Evolutionary conservation across 2,888 invertebrate genomes (phyloP), one percentile per base, ranked within the genome.

Genomic region (Polia nebulosa): DNA sequence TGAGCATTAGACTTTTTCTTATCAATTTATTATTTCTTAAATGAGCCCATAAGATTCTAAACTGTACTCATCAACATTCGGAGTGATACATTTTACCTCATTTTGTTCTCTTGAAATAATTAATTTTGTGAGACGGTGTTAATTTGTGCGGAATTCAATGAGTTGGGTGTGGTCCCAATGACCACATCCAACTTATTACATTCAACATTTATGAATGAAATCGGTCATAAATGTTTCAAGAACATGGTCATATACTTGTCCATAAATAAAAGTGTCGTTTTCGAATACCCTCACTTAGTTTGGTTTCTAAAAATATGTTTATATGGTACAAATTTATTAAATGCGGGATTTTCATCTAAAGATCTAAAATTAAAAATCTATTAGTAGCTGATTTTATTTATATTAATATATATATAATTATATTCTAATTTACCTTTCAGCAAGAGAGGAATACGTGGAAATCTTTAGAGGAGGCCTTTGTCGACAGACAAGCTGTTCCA

Each of bases 91-190:
- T 34, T 58, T 59, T 56, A 62, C n/a, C 27, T 61, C 56, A 64
- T 49, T 72, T 72, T 60, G 66, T 62, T 55, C 69, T 51, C 45
- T 52, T 59, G 27, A 55, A 59, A 59, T 74, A 72, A 71, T 72
- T 70, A 67, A 70, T 71, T 73, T 74, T 60, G 60, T 63, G 39
- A 60, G 63, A 60, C 47, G 41, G 51, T 73, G 61, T 76, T 65
- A 78, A 76, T 79, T 78, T 69, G 58, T 72, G 64, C n/a, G 61
- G 52, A 58, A 64, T 61, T 69, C 47, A 51, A 56, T 62, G 61
- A 72, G 64, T 27, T 44, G 56, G 66, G 79, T 69, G 29, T 61
- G 70, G 74, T 58, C 22, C 36, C 34, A 66, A n/a, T 73, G 15
- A 22, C 20, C 7, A 25, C 3, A 44, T n/a, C n/a, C n/a, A n/a